A percentile compares a stretch with the other conserved stretches of the same genome.
Evolutionary conservation across 2,888 invertebrate species (phyloP).

Genomic region (Erannis defoliaria): DNA sequence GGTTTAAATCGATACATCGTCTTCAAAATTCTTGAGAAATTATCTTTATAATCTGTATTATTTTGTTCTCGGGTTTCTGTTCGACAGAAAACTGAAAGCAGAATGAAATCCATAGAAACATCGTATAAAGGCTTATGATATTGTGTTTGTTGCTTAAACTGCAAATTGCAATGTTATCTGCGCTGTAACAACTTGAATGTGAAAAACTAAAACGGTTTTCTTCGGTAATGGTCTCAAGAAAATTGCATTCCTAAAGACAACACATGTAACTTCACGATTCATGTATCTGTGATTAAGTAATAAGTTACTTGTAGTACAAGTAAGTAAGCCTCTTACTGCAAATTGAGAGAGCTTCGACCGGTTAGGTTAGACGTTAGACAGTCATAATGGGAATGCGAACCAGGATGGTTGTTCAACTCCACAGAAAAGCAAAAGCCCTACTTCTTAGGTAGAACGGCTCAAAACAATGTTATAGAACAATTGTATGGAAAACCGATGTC

Average conservation of each 20-base stretch:
- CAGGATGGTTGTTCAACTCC: neutral
- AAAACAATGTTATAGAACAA: no score
- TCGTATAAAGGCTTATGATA: constrained; percentile 12
- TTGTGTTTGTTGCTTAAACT: constrained; percentile 16
- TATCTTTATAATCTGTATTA: no score
- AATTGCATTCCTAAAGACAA: constrained; percentile 27
- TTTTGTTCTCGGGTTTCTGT: neutral
- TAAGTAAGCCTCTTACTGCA: constrained; percentile 37
- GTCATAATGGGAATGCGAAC: neutral
- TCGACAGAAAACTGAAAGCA: no score
- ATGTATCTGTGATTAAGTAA: constrained; percentile 32
- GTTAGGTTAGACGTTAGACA: constrained; percentile 17
- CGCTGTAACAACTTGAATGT: constrained; percentile 13
- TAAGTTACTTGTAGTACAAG: constrained; percentile 33
- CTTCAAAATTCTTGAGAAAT: no score
- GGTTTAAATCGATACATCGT: no score
- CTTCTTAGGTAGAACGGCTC: no score
- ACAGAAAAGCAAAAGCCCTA: no score
- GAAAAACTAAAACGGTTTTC: constrained; percentile 21
- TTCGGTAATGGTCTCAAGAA: constrained; percentile 18
- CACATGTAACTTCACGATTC: constrained; percentile 25
- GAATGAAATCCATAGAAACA: constrained; percentile 5
- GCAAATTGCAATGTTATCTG: constrained; percentile 19
- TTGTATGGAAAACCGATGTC: no score
- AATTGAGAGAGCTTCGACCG: constrained; percentile 23